Base-by-base conservation (phyloP, 1,140 invertebrate species). In the Lordiphosa stackelbergi region DNA sequence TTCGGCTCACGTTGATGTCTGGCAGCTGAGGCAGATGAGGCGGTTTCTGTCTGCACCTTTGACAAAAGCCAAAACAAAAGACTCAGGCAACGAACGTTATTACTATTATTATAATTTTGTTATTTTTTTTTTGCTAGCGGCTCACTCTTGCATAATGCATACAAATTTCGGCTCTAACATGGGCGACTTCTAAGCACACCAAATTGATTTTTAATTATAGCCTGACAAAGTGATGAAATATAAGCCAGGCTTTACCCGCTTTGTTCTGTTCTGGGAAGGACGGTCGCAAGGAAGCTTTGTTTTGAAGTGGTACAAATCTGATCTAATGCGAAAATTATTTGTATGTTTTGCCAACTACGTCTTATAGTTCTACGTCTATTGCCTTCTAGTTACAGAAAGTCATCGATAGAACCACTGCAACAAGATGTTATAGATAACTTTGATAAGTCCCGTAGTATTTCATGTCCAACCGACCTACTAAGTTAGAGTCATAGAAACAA, bases 141-240 rank as follows among this genome's bases (percentile, higher is more conserved):
- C 41, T 42, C 16, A 53, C 59, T 54, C 60, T 83, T 83, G 77
- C 77, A 83, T 83, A 83, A 83, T 58, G 28, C 40, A 38, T 31
- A 31, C 28, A 75, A 79, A 63, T 58, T 66, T 55, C 49, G 59
- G 43, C 73, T 46, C 22, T 24, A 24, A 24, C 4, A 24, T 24
- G 22, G 0, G 28, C 28, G 28, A 31, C 28, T 69, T 69, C 61
- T 65, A 60, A 65, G 66, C 61, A 42, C 55, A 47, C 52, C 63
- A 83, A 83, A 83, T 83, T 83, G 77, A 84, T 83, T 83, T 84
- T 84, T 83, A 83, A 83, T 83, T 83, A 83, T 70, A 42, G 54
- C 41, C 49, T 70, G 60, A 51, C 68, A 48, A 69, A 45, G 56
- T 42, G 55, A 43, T 55, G 74, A 69, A 65, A 73, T 65, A 43